Evolutionary conservation across 2,797 vertebrate species (phyloP).

Genomic region (Sphenopsis melanotis): DNA sequence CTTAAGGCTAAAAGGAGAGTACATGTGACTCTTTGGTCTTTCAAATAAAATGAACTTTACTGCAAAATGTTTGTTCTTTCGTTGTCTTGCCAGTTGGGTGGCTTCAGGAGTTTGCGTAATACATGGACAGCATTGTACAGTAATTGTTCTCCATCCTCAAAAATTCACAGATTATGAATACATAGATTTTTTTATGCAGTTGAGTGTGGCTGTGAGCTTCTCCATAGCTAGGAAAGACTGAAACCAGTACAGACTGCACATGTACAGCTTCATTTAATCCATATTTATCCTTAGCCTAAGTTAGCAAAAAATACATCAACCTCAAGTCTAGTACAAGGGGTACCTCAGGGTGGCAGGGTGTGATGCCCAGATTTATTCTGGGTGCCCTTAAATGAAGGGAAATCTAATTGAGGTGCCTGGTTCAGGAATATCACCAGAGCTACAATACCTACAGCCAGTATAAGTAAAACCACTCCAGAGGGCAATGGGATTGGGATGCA

Average conservation of each 20-base stretch:
- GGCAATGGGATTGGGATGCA: background rate
- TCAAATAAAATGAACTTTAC: constrained; percentile 27
- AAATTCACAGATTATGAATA: constrained; percentile 10
- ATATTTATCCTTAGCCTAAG: background rate
- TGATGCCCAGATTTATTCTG: background rate
- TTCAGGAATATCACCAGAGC: background rate
- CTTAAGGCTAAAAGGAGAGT: background rate
- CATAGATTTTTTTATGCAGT: background rate
- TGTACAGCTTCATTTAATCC: background rate
- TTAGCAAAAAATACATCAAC: background rate
- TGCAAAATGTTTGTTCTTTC: constrained; percentile 32
- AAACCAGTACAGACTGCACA: background rate
- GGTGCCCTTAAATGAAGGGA: background rate
- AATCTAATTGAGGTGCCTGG: background rate
- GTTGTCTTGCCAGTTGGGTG: background rate
- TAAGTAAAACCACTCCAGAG: background rate
- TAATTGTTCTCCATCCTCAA: constrained; percentile 19
- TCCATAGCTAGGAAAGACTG: background rate
- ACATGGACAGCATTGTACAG: background rate
- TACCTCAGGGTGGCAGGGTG: background rate
- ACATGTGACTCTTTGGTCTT: constrained; percentile 13
- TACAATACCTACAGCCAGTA: background rate
- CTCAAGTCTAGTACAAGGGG: background rate
- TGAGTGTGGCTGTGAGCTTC: background rate
- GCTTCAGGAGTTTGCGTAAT: constrained; percentile 27